Evolutionary conservation across 2,888 invertebrate genomes (phyloP), one percentile per base, ranked within the genome.

Genomic region (Pedicia rivosa): DNA sequence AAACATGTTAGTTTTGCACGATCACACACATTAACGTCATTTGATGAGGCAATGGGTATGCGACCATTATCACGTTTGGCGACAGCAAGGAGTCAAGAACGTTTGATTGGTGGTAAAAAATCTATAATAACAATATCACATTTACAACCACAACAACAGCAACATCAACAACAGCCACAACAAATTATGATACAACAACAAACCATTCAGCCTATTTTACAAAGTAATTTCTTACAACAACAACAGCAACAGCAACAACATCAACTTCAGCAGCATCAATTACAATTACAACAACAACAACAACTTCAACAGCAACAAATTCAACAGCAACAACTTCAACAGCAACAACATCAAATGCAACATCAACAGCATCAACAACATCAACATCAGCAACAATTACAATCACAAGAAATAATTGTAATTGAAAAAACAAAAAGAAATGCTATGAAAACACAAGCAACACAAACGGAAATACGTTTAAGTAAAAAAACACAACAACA

Each of bases 1-100:
- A 90, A 90, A 56, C 90, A 90, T 57, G 90, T 90, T 24, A 87
- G 86, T 49, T 90, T 90, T 53, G 84, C 87, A 32, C 71, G 87
- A 39, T 87, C 87, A 4, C 83, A 87, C 54, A 87, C 87, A 0
- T 59, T 86, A 46, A 82, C 84, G 19, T 86, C 84, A 5, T 84
- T 86, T 51, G 84, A 86, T 48, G 78, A 80, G 53, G 71, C 74
- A 17, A 63, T 67, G 28, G 64, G 67, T 36, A 42, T 65, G 50
- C 46, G 63, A 45, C 53, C 63, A 48, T 51, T 62, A 62, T 64
- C 52, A 46, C 55, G 59, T 25, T 45, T 62, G 48, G 54, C 58
- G 42, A 60, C 62, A 40, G 64, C 68, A 2, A 59, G 67, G 37
- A 72, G 72, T 45, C 72, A 74, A 50, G 83, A 84, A 54, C 66